Evolutionary conservation across 2,888 invertebrate species (phyloP).

Genomic region (Pyrgus malvae): DNA sequence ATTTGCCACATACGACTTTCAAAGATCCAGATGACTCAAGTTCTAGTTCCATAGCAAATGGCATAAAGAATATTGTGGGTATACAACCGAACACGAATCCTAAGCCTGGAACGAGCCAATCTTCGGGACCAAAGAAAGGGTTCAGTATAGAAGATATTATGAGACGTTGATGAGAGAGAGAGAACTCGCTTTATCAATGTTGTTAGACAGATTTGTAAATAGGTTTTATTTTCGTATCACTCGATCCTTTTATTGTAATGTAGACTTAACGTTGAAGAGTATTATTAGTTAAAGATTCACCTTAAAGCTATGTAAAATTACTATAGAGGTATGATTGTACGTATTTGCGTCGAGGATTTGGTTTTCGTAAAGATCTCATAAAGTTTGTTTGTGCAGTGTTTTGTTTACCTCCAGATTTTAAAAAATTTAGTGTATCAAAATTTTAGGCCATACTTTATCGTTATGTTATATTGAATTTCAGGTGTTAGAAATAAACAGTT

Average conservation of each 20-base stretch:
- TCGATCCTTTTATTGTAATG: neutral
- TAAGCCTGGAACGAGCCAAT: constrained; percentile 80
- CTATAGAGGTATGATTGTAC: constrained; percentile 65
- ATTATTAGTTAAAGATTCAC: constrained; percentile 69
- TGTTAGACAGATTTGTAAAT: constrained; percentile 38
- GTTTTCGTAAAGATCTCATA: constrained; percentile 82
- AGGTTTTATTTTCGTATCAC: constrained; percentile 21
- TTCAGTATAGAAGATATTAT: constrained; percentile 96
- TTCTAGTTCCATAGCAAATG: constrained; percentile 68
- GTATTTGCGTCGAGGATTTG: constrained; percentile 73
- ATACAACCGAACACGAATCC: constrained; percentile 72
- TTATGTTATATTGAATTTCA: constrained; percentile 54
- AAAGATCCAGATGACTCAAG: constrained; percentile 57
- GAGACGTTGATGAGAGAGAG: constrained; percentile 87
- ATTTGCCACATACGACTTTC: constrained; percentile 44
- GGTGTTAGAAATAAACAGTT: constrained; percentile 28
- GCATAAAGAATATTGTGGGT: constrained; percentile 77
- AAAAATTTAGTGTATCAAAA: constrained; percentile 58
- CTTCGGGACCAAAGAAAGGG: constrained; percentile 88
- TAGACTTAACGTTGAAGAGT: constrained; percentile 50
- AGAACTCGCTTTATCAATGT: constrained; percentile 28
- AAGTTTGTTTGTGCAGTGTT: constrained; percentile 81
- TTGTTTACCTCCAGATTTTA: constrained; percentile 81
- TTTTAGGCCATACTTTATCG: constrained; percentile 51
- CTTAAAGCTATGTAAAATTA: constrained; percentile 45